These are phyloP conservation scores for Potamilus streckersoni DNA, from an alignment of 1,140 invertebrate genomes.

Conservation along the genomic window DNA sequence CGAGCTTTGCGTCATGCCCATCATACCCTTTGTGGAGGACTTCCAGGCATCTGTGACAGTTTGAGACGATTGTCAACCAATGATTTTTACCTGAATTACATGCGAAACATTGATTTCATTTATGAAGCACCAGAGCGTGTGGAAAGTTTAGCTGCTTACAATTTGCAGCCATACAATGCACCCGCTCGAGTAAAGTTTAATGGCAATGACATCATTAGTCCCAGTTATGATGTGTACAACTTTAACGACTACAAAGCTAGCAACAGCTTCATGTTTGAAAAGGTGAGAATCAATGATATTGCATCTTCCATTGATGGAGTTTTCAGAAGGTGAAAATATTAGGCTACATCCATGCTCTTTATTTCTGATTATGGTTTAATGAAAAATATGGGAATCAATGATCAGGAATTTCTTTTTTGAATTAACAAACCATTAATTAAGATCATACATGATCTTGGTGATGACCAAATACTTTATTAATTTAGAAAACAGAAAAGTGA, in stretches of 20 bases:
- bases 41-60: conserved; percentile 57
- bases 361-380: too few relatives aligned
- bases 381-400: too few relatives aligned
- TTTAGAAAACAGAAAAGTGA: too few relatives aligned
- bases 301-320: background rate
- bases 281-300: conserved; percentile 35
- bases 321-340: background rate
- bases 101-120: conserved; percentile 65
- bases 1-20: conserved; percentile 66
- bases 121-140: conserved; percentile 55
- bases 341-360: too few relatives aligned
- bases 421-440: too few relatives aligned
- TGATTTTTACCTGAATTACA: conserved; percentile 63
- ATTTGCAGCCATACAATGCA: conserved; percentile 60
- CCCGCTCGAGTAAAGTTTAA: conserved; percentile 62
- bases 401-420: too few relatives aligned
- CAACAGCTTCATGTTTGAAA: conserved; percentile 45
- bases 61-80: conserved; percentile 54
- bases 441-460: too few relatives aligned
- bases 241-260: conserved; percentile 52
- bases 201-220: conserved; percentile 51
- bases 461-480: too few relatives aligned
- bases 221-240: conserved; percentile 58
- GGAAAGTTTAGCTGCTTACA: conserved; percentile 63
- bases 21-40: conserved; percentile 51